Conservation (phyloP, 2,888 invertebrate genomes). For the Plebejus anna region DNA sequence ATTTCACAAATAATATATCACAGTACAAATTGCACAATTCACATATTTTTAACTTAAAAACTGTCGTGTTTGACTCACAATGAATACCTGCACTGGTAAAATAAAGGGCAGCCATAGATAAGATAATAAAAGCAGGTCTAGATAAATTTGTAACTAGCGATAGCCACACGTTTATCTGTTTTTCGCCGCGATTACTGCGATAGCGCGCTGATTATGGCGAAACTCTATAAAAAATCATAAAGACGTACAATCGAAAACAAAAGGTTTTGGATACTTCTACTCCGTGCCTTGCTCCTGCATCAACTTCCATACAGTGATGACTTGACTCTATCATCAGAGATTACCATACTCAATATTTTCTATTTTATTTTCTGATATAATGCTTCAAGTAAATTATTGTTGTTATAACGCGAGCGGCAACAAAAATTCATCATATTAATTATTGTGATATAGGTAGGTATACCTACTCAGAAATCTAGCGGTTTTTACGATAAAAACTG, state of each 20-base stretch:
- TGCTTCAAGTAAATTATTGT: too few species aligned
- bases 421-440: too few species aligned
- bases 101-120: constrained; percentile 70
- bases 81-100: constrained; percentile 50
- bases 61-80: constrained; percentile 19
- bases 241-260: background rate
- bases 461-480: too few species aligned
- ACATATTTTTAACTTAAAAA: constrained; percentile 30
- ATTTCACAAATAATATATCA: constrained; percentile 18
- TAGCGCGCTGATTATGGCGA: constrained; percentile 55
- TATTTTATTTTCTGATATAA: too few species aligned
- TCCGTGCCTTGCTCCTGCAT: too few species aligned
- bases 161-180: constrained; percentile 52
- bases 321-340: too few species aligned
- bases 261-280: background rate
- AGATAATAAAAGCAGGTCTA: constrained; percentile 78
- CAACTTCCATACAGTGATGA: too few species aligned
- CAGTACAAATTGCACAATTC: constrained; percentile 17
- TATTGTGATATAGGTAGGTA: too few species aligned
- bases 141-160: constrained; percentile 72
- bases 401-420: background rate
- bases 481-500: too few species aligned
- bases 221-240: constrained; percentile 36
- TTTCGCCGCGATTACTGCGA: constrained; percentile 66
- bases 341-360: too few species aligned